Evolutionary conservation across 2,888 invertebrate genomes (phyloP).

Genomic region (Parelbella ahira): DNA sequence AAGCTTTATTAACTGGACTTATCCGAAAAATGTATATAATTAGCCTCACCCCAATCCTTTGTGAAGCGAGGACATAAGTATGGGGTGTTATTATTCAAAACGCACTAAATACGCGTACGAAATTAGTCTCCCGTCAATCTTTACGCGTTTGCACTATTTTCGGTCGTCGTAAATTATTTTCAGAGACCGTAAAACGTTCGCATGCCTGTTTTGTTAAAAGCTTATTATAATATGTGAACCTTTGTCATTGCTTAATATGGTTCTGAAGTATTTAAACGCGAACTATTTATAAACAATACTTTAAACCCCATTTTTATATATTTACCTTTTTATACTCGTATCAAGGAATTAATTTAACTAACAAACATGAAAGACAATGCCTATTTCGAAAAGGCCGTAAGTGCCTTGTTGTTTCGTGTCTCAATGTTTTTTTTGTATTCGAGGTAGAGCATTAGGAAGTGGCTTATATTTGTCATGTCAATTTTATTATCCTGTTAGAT

Average conservation of each 20-base stretch:
- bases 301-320: too few relatives aligned
- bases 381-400: too few relatives aligned
- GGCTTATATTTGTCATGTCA: too few relatives aligned
- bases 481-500: too few relatives aligned
- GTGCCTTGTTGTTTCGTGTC: too few relatives aligned
- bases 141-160: conserved; percentile 47
- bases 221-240: conserved; percentile 50
- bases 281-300: conserved; percentile 1
- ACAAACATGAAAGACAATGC: too few relatives aligned
- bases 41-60: conserved; percentile 11
- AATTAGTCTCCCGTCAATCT: conserved; percentile 66
- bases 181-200: conserved; percentile 51
- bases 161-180: conserved; percentile 24
- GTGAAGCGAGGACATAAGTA: conserved; percentile 27
- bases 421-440: too few relatives aligned
- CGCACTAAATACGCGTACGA: conserved; percentile 50
- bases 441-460: too few relatives aligned
- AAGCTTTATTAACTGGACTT: too few relatives aligned
- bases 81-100: conserved; percentile 55
- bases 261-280: neutral
- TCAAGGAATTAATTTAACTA: too few relatives aligned
- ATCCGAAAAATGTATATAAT: neutral
- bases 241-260: conserved; percentile 8
- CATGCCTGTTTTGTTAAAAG: conserved; percentile 49
- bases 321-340: too few relatives aligned